Percentiles rank a stretch among this genome's conserved stretches.
phyloP scores from a whole-genome alignment of 2,888 invertebrate species.

The Aleiodes leptofemur region DNA sequence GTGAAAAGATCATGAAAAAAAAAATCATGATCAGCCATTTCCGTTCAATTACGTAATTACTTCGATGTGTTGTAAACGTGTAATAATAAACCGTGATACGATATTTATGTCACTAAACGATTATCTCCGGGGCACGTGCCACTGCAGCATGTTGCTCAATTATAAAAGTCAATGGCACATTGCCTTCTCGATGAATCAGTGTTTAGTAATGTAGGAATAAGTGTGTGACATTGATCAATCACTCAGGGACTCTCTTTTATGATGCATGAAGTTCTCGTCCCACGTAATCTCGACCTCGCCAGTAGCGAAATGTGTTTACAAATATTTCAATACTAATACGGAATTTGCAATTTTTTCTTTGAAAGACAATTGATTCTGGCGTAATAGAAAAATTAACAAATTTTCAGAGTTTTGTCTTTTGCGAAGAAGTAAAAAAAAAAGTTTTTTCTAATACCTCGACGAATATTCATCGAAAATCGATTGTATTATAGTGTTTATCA shows the following conservation, averaged over 20 bases:
- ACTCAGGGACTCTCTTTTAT: neutral
- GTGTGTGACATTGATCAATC: slow-evolving; percentile 32
- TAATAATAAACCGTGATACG: slow-evolving; percentile 23
- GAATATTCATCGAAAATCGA: no score
- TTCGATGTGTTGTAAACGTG: neutral
- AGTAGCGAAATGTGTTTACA: neutral
- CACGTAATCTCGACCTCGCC: slow-evolving; percentile 20
- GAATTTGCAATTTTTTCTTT: neutral
- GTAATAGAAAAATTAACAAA: no score
- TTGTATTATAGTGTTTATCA: no score
- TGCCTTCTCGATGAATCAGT: slow-evolving; percentile 28
- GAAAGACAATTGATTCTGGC: no score
- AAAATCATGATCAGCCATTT: neutral
- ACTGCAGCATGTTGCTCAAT: slow-evolving; percentile 25
- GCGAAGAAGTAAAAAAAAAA: no score
- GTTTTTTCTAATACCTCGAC: no score
- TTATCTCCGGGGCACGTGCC: slow-evolving; percentile 27
- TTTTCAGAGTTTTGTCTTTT: no score
- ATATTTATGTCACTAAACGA: slow-evolving; percentile 32
- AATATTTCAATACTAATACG: slow-evolving; percentile 6
- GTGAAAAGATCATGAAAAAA: no score
- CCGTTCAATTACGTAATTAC: slow-evolving; percentile 22
- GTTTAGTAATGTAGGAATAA: slow-evolving; percentile 27
- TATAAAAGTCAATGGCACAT: slow-evolving; percentile 33
- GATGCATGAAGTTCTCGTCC: slow-evolving; percentile 14